Evolutionary conservation across 2,113 vertebrate species (phyloP).

Genomic region (Ellobius talpinus): DNA sequence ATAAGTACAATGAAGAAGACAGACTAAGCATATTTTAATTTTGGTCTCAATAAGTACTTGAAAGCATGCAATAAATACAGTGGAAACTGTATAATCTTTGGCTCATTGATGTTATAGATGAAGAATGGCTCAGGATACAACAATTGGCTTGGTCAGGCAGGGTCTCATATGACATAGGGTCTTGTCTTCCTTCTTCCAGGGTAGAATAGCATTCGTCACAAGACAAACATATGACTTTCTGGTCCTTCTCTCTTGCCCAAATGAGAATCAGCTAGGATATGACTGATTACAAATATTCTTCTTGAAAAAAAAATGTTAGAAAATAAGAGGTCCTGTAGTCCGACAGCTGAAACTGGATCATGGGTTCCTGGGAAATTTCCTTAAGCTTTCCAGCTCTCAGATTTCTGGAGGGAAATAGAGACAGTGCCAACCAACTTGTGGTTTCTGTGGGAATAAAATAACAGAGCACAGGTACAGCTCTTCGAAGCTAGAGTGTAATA

Average conservation of each 20-base stretch:
- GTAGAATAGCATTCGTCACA: background rate
- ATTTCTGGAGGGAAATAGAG: background rate
- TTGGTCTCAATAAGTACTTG: conserved; percentile 27
- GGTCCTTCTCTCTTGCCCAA: background rate
- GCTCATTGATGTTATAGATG: background rate
- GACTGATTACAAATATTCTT: background rate
- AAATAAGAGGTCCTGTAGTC: background rate
- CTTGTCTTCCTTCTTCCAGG: background rate
- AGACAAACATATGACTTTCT: background rate
- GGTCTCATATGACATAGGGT: background rate
- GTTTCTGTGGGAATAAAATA: background rate
- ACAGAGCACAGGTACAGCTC: background rate
- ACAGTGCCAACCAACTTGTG: background rate
- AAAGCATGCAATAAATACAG: background rate
- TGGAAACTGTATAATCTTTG: background rate
- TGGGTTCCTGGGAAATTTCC: background rate
- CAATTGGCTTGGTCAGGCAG: background rate
- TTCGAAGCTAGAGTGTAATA: background rate
- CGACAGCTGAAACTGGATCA: background rate
- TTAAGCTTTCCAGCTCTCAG: background rate
- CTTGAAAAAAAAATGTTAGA: background rate
- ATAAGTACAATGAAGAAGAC: conserved; percentile 34
- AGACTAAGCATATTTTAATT: conserved; percentile 4
- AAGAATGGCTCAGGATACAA: background rate
- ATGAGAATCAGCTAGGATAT: background rate